Evolutionary conservation across 2,888 invertebrate genomes (phyloP).

Genomic region (Rhimphoctona megacephalus): DNA sequence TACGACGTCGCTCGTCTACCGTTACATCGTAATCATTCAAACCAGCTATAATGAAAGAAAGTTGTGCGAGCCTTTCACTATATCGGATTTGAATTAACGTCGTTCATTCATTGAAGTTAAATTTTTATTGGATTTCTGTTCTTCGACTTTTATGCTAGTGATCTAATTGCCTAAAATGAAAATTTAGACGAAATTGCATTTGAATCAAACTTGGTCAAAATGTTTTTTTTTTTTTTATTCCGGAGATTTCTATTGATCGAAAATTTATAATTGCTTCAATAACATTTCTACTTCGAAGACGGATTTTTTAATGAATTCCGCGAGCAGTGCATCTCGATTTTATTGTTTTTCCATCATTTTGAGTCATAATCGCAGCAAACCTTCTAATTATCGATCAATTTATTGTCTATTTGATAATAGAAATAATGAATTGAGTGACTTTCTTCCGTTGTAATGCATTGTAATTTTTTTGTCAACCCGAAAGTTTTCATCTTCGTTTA

Average conservation of each 20-base stretch:
- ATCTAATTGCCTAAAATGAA: not conserved
- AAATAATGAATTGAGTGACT: not conserved
- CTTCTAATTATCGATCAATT: no score
- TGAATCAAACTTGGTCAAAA: not conserved
- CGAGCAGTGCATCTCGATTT: not conserved
- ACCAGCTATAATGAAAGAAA: slow-evolving; percentile 64
- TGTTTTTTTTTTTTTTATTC: no score
- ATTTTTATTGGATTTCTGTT: not conserved
- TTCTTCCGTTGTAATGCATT: not conserved
- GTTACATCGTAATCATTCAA: slow-evolving; percentile 64
- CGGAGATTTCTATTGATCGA: no score
- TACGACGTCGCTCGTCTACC: slow-evolving; percentile 48
- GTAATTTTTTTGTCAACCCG: not conserved
- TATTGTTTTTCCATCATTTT: not conserved
- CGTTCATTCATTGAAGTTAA: not conserved
- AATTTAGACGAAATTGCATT: not conserved
- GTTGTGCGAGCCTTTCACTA: slow-evolving; percentile 66
- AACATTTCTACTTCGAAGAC: not conserved
- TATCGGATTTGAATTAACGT: slow-evolving; percentile 1
- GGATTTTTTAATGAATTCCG: not conserved
- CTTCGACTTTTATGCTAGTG: not conserved
- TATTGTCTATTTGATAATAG: not conserved
- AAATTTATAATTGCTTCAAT: no score
- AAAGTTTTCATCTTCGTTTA: not conserved
- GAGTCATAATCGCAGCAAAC: no score